Evolutionary conservation across 2,797 vertebrate genomes (phyloP).

Genomic region (Pteropus rufus): DNA sequence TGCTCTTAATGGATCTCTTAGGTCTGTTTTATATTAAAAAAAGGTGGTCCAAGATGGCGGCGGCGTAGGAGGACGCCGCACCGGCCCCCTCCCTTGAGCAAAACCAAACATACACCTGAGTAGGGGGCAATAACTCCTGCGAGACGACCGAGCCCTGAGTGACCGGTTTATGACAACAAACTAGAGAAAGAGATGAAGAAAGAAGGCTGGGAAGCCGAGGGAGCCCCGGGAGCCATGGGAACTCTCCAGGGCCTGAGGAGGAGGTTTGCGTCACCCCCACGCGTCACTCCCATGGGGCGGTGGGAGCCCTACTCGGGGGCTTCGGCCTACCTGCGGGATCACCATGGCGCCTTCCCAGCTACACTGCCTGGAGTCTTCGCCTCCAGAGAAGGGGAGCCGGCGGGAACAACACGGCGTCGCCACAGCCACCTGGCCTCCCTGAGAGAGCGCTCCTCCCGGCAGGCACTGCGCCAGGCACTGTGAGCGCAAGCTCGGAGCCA

Average conservation of each 20-base stretch:
- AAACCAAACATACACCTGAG: fast-evolving
- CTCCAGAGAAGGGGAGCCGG: not conserved
- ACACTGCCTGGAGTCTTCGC: not conserved
- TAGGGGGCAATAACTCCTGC: no score
- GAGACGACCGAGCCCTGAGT: not conserved
- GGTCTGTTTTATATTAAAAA: not conserved
- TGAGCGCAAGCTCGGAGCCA: no score
- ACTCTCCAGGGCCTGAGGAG: not conserved
- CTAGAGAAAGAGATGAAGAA: not conserved
- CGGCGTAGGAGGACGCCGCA: not conserved
- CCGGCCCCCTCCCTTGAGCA: not conserved
- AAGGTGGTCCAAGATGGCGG: not conserved
- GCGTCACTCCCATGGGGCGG: not conserved
- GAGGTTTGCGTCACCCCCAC: not conserved
- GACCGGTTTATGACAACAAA: not conserved
- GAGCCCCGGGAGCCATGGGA: no score
- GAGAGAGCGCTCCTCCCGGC: not conserved
- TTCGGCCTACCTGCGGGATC: not conserved
- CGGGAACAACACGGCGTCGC: not conserved
- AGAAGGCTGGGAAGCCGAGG: not conserved
- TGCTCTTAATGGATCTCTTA: not conserved
- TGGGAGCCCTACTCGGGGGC: not conserved
- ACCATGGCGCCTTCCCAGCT: not conserved
- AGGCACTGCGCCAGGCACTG: no score
- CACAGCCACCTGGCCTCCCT: not conserved